Evolutionary conservation across 2,888 invertebrate genomes (phyloP), one percentile per base, ranked within the genome.

Genomic region (Platycheirus albimanus): DNA sequence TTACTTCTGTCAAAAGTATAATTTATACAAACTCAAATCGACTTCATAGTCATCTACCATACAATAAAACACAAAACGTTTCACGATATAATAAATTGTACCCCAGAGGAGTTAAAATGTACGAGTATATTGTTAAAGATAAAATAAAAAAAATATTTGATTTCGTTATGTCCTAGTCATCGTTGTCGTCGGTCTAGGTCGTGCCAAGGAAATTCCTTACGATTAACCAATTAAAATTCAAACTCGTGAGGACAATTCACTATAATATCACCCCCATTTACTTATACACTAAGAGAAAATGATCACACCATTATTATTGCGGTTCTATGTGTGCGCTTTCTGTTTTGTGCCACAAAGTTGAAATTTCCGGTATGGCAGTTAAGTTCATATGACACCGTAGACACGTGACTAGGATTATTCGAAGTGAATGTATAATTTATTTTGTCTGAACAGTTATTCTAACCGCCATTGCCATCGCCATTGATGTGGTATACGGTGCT

Each of bases 381-480:
- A 41, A 71, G 33, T 47, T 71, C 58, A 66, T 45, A 61, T 33
- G 47, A 71, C 52, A 61, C 66, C 71, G 33, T 51, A 61, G 71
- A 52, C 67, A 81, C 81, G 81, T 81, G 81, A 71, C 81, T 36
- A 47, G 54, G 77, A 72, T 71, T 77, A 77, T 63, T 81, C 66
- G 49, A 81, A 58, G 58, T 61, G 71, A 66, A 81, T 81, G 63
- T 38, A 52, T 77, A 81, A 77, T 67, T 71, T 64, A 77, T 67
- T 66, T 64, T 47, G 30, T 47, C 33, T 63, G 19, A 33, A 61
- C 20, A 4, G 20, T 36, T 11, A 13, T 38, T 13, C 4, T 41
- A n/a, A 38, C 38, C 56, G 4, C 36, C 45, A 19, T 20, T 19
- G 10, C 1, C 11, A 11, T 20, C 45, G 20, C 4, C 20, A 11